These are phyloP conservation scores for Chesias legatella DNA, from an alignment of 2,888 invertebrate genomes.

Conservation along the genomic window DNA sequence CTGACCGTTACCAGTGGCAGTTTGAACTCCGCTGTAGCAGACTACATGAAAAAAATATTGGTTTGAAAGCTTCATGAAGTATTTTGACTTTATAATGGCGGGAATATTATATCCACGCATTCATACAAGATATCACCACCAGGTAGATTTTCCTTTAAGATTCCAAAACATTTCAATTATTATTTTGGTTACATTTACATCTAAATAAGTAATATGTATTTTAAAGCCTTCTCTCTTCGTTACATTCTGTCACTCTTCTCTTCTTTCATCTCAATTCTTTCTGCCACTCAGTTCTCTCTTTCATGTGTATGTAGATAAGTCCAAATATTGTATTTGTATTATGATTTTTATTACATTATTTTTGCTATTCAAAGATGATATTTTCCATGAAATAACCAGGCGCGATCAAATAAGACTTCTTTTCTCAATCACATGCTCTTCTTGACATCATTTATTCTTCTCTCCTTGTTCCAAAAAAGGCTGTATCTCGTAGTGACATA, in stretches of 20 bases:
- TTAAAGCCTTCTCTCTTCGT: not conserved
- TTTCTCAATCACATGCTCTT: constrained; percentile 8
- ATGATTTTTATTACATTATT: too few species aligned
- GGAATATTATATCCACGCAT: too few species aligned
- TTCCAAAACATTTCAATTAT: not conserved
- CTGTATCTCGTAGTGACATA: too few species aligned
- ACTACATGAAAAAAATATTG: constrained; percentile 54
- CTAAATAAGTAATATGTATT: too few species aligned
- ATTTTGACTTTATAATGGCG: not conserved
- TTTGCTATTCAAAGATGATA: too few species aligned
- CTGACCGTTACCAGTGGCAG: constrained; percentile 84
- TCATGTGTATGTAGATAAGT: not conserved
- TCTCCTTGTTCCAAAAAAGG: constrained; percentile 11
- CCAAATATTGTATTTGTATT: too few species aligned
- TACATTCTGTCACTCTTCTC: constrained; percentile 26
- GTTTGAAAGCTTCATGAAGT: not conserved
- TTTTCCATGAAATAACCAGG: too few species aligned
- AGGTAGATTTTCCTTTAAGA: constrained; percentile 4
- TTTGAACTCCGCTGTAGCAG: constrained; percentile 84
- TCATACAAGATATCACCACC: too few species aligned
- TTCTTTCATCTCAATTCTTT: constrained; percentile 38
- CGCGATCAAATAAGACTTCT: too few species aligned
- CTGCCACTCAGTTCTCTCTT: constrained; percentile 20
- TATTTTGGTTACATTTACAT: not conserved
- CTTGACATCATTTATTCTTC: constrained; percentile 14